Evolutionary conservation across 2,888 invertebrate genomes (phyloP).

Genomic region (Scelioninae gen. 1): DNA sequence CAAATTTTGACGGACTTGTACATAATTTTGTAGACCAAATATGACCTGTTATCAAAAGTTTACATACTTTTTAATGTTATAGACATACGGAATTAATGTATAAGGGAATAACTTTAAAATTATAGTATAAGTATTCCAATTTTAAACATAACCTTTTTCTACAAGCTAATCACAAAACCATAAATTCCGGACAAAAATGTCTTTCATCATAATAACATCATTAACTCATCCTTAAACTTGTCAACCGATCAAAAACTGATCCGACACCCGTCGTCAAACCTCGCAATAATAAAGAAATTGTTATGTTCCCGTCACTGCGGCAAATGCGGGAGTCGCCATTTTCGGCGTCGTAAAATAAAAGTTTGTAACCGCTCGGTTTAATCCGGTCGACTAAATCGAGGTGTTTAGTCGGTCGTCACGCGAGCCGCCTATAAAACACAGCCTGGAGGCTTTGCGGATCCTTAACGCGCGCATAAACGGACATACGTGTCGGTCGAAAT

Average conservation of each 20-base stretch:
- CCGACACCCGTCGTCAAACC: conserved; percentile 7
- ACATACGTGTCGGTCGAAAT: conserved; percentile 74
- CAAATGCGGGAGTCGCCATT: conserved; percentile 29
- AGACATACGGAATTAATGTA: no score
- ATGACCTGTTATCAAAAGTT: no score
- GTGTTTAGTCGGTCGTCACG: conserved; percentile 72
- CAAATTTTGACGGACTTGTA: no score
- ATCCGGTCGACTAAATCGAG: conserved; percentile 61
- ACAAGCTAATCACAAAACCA: no score
- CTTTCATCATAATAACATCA: neutral
- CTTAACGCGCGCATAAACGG: no score
- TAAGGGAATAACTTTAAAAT: no score
- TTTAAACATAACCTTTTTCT: no score
- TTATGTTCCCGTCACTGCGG: neutral
- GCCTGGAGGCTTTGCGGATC: no score
- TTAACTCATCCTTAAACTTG: neutral
- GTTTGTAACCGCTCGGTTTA: conserved; percentile 14
- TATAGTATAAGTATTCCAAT: no score
- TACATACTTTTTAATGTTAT: no score
- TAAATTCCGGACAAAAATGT: no score
- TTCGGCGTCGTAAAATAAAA: conserved; percentile 45
- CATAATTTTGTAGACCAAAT: no score
- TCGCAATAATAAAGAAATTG: conserved; percentile 42
- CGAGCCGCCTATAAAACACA: conserved; percentile 68
- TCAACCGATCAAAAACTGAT: neutral